Conservation (phyloP, 2,113 vertebrate species). For the Anoplopoma fimbria region DNA sequence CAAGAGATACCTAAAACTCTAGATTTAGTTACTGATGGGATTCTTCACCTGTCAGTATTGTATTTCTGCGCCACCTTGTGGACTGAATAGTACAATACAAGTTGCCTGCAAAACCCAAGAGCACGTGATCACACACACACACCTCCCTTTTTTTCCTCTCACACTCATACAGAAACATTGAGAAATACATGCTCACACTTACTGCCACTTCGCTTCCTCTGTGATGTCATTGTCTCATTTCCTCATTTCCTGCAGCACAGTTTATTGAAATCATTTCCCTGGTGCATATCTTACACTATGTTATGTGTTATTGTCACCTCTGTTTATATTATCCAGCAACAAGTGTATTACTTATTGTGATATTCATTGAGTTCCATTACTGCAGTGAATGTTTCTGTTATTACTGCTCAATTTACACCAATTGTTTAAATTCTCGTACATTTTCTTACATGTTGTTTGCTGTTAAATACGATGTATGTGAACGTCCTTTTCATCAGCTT, state of each 20-base stretch:
- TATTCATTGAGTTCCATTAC: neutral
- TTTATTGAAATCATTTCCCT: neutral
- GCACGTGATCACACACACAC: conserved; percentile 9
- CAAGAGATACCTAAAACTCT: too few relatives aligned
- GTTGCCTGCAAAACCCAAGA: neutral
- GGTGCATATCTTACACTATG: neutral
- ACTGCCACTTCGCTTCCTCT: neutral
- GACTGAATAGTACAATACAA: conserved; percentile 11
- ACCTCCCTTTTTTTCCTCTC: neutral
- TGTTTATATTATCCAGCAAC: neutral
- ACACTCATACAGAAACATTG: conserved; percentile 2
- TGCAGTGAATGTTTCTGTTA: neutral
- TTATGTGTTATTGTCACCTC: neutral
- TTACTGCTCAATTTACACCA: neutral
- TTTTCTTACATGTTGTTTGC: neutral
- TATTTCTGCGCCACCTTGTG: conserved; percentile 55
- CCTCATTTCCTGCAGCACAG: conserved; percentile 14
- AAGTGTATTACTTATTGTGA: neutral
- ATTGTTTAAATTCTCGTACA: neutral
- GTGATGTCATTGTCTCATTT: conserved; percentile 5
- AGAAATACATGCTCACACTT: neutral
- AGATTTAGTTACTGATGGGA: neutral
- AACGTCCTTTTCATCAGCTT: neutral
- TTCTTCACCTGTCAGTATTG: neutral
- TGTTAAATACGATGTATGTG: neutral